phyloP scores from a whole-genome alignment of 2,888 invertebrate genomes.

The Euzetes globulus region DNA sequence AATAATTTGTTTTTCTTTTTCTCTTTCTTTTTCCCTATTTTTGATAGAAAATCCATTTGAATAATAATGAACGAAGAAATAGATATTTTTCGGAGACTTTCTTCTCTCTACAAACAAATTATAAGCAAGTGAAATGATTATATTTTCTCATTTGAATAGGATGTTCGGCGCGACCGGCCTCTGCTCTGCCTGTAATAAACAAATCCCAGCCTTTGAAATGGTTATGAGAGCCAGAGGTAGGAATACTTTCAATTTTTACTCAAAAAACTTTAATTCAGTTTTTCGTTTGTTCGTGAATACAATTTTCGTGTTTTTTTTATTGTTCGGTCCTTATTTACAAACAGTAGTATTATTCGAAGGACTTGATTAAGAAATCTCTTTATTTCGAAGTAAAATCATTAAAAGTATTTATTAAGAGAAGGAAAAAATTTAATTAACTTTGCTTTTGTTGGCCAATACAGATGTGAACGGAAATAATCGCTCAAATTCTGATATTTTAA shows the following conservation, averaged over 20 bases:
- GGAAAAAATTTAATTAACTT: conserved; percentile 11
- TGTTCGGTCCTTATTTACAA: background rate
- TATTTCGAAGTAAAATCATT: no score
- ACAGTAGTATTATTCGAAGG: background rate
- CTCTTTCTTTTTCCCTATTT: no score
- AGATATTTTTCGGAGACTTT: no score
- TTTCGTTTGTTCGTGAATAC: no score
- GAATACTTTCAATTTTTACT: background rate
- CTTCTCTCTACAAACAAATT: background rate
- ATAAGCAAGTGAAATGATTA: background rate
- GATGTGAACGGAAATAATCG: conserved; percentile 19
- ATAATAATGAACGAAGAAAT: no score
- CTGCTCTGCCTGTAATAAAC: conserved; percentile 83
- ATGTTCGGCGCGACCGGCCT: conserved; percentile 42
- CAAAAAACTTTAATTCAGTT: background rate
- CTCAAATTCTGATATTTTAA: conserved; percentile 22
- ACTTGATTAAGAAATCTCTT: background rate
- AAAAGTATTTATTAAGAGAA: background rate
- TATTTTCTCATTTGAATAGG: conserved; percentile 33
- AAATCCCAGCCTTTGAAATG: conserved; percentile 90
- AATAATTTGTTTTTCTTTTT: no score
- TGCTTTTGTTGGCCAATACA: background rate
- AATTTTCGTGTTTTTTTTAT: background rate
- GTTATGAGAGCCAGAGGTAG: conserved; percentile 76
- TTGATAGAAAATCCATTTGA: no score